Conservation (phyloP, 2,888 invertebrate species). For the Esperia sulphurella region DNA sequence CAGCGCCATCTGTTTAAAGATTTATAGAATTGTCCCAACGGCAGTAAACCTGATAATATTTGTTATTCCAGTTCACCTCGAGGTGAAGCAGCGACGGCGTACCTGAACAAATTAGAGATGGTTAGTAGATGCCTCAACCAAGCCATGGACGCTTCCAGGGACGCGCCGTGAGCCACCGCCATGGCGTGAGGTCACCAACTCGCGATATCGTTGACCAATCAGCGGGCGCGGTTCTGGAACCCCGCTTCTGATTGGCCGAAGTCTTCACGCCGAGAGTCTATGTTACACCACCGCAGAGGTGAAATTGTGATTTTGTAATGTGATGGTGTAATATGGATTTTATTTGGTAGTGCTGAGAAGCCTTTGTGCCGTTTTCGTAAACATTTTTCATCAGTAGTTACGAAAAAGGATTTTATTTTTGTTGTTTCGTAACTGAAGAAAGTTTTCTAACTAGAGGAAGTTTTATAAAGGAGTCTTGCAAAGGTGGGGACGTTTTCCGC, state of each 20-base stretch:
- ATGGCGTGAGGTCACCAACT: conserved; percentile 4
- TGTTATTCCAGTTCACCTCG: conserved; percentile 41
- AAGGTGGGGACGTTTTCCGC: no score
- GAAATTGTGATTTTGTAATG: not conserved
- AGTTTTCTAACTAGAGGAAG: no score
- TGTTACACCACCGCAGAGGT: not conserved
- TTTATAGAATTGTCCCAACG: no score
- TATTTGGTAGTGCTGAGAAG: no score
- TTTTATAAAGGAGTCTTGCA: no score
- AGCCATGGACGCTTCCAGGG: conserved; percentile 39
- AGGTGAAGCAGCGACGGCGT: conserved; percentile 44
- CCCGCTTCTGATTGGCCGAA: conserved; percentile 5
- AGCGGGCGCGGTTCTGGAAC: not conserved
- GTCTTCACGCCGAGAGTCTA: not conserved
- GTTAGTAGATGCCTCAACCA: conserved; percentile 48
- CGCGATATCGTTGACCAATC: conserved; percentile 5
- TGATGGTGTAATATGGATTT: no score
- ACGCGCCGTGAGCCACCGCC: conserved; percentile 40
- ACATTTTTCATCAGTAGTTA: no score
- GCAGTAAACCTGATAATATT: no score
- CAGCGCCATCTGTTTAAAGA: no score
- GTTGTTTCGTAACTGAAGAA: no score
- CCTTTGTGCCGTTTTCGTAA: no score
- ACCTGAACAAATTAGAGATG: conserved; percentile 50
- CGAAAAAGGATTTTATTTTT: no score